Percentiles rank a stretch among this genome's conserved stretches.
phyloP scores from a whole-genome alignment of 2,888 invertebrate species.

The Troides helena region DNA sequence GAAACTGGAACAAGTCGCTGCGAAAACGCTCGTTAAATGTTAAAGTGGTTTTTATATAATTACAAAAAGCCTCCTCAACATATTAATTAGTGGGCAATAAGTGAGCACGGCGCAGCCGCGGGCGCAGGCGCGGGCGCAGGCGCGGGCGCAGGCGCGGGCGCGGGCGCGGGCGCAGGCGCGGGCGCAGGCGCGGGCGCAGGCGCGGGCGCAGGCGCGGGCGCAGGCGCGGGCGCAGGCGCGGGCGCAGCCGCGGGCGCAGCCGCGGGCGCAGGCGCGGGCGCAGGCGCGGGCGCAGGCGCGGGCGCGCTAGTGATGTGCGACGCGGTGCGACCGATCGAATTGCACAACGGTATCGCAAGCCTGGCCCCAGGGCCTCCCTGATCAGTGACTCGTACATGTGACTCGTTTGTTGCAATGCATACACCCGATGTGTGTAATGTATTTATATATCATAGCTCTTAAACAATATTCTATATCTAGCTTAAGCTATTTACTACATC shows the following conservation, averaged over 20 bases:
- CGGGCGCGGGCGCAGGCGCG: slow-evolving; percentile 7
- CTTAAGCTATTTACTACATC: no score
- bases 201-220: slow-evolving; percentile 13
- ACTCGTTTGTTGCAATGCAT: slow-evolving; percentile 3
- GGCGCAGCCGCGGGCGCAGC: neutral
- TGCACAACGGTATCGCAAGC: slow-evolving; percentile 16
- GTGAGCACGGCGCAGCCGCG: slow-evolving; percentile 2
- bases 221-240: neutral
- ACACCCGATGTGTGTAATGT: no score
- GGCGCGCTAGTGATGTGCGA: slow-evolving; percentile 11
- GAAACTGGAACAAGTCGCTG: slow-evolving; percentile 9
- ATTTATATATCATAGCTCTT: no score
- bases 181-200: slow-evolving; percentile 1
- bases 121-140: neutral
- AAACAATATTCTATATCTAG: no score
- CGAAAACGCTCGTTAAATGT: slow-evolving; percentile 12
- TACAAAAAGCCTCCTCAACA: slow-evolving; percentile 4
- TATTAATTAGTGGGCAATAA: slow-evolving; percentile 17
- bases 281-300: neutral
- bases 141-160: slow-evolving; percentile 8
- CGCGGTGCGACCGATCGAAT: neutral
- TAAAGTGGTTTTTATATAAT: slow-evolving; percentile 7
- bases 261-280: no score
- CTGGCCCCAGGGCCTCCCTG: slow-evolving; percentile 7
- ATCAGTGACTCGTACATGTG: slow-evolving; percentile 5